Conservation (phyloP, 1,140 invertebrate species). For the Caenorhabditis briggsae region DNA sequence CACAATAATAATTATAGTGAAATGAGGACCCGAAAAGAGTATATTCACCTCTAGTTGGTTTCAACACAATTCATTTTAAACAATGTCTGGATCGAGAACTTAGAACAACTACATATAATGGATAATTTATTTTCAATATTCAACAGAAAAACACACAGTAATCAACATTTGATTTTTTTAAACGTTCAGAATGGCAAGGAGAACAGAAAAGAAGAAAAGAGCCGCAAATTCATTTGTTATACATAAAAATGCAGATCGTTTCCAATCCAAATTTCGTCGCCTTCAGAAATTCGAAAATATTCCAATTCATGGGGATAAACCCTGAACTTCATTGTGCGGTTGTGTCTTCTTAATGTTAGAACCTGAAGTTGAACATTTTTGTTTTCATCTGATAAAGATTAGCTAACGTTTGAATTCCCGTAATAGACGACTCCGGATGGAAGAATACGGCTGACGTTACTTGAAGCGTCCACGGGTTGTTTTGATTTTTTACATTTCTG, state of each 20-base stretch:
- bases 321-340: not conserved
- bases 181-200: no score
- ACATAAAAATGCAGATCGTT: not conserved
- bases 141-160: no score
- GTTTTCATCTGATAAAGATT: not conserved
- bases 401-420: not conserved
- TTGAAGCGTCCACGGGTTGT: not conserved
- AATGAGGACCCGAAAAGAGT: no score
- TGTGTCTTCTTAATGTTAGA: not conserved
- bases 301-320: not conserved
- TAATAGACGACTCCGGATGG: not conserved
- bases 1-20: no score
- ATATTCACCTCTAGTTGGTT: no score
- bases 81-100: no score
- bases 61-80: no score
- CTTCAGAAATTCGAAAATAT: not conserved
- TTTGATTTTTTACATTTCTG: not conserved
- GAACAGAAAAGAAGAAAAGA: no score
- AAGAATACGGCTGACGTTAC: not conserved
- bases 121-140: no score
- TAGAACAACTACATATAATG: no score
- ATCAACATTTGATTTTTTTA: no score
- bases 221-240: no score
- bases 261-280: not conserved
- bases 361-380: not conserved